Conservation (phyloP, 2,797 vertebrate species). For the Rhinella marina region DNA sequence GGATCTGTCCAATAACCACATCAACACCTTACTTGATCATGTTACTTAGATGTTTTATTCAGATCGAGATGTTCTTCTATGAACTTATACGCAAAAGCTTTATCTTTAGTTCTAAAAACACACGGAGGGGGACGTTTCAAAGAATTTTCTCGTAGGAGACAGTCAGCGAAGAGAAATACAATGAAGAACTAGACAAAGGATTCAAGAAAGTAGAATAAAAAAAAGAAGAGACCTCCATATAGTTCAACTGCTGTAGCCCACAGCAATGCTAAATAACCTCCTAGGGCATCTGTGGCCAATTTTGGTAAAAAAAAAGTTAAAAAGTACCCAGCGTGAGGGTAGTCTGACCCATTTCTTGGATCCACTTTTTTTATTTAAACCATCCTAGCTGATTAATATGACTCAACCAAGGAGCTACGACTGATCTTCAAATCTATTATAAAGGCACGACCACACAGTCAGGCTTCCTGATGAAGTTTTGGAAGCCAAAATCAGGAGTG, state of each 20-base stretch:
- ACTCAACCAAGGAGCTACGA: neutral
- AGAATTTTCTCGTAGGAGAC: neutral
- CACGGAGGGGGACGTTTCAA: neutral
- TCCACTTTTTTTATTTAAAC: neutral
- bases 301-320: neutral
- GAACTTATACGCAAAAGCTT: neutral
- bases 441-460: too few relatives aligned
- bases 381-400: neutral
- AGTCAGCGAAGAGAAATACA: neutral
- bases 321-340: neutral
- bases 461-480: too few relatives aligned
- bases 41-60: constrained; percentile 2
- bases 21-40: neutral
- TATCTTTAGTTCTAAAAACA: neutral
- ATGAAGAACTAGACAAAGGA: neutral
- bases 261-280: too few relatives aligned
- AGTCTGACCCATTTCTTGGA: neutral
- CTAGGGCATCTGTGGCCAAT: too few relatives aligned
- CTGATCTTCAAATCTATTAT: neutral
- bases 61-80: neutral
- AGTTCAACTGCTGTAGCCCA: neutral
- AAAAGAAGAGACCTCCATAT: neutral
- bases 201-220: neutral
- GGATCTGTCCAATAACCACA: neutral
- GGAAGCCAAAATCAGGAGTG: too few relatives aligned